Conservation (phyloP, 2,797 vertebrate species). For the Eulemur mongoz region DNA sequence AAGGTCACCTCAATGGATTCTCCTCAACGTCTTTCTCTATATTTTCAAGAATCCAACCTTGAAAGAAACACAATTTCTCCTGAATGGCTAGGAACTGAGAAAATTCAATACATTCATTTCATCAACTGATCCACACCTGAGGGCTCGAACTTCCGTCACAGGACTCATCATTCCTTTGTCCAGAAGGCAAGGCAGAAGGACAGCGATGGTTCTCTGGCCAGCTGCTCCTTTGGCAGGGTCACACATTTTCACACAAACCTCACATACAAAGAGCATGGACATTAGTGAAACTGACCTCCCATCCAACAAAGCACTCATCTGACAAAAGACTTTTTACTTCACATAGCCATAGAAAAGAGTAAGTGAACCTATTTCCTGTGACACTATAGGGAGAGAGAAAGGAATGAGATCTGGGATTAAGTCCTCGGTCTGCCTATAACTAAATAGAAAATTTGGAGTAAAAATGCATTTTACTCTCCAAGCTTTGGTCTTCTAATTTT, state of each 20-base stretch:
- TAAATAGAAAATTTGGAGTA: neutral
- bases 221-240: slow-evolving; percentile 92
- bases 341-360: neutral
- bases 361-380: neutral
- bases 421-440: neutral
- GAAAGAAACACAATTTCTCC: neutral
- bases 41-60: slow-evolving; percentile 33
- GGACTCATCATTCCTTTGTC: slow-evolving; percentile 97
- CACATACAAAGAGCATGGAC: slow-evolving; percentile 52
- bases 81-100: neutral
- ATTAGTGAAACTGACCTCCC: slow-evolving; percentile 54
- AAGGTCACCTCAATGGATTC: neutral
- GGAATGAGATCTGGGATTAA: neutral
- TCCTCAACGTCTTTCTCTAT: neutral
- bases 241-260: slow-evolving; percentile 98
- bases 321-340: slow-evolving; percentile 22
- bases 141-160: slow-evolving; percentile 95
- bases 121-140: slow-evolving; percentile 89
- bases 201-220: slow-evolving; percentile 93
- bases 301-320: slow-evolving; percentile 15
- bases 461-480: neutral
- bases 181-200: slow-evolving; percentile 94
- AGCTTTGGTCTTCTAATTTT: slow-evolving; percentile 16
- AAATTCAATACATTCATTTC: neutral
- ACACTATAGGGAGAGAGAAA: neutral